phyloP scores from a whole-genome alignment of 2,797 vertebrate genomes.

The Microctenopoma stevenorrisi region DNA sequence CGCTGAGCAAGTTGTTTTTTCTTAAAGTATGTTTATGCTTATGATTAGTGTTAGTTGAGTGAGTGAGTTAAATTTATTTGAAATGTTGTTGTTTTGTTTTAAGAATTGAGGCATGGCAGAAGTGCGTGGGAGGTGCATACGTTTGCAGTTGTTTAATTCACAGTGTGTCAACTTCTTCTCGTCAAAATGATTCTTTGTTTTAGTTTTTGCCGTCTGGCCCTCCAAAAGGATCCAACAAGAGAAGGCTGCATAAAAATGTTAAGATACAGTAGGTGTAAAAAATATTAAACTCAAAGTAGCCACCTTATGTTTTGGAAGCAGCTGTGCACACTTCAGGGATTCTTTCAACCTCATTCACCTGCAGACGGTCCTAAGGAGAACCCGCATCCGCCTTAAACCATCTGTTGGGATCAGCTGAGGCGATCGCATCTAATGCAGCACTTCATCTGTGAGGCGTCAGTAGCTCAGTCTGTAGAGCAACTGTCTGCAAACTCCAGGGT shows the following conservation, averaged over 20 bases:
- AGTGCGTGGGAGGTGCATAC: neutral
- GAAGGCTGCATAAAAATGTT: slow-evolving; percentile 41
- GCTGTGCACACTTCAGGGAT: no score
- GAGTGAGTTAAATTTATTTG: slow-evolving; percentile 14
- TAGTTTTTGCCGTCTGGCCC: slow-evolving; percentile 5
- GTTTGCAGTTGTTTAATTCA: slow-evolving; percentile 2
- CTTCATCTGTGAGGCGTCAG: no score
- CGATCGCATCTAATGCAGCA: no score
- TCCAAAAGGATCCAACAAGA: slow-evolving; percentile 16
- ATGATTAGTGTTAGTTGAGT: slow-evolving; percentile 1
- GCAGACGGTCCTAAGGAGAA: neutral
- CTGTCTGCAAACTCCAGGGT: no score
- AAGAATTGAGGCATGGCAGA: neutral
- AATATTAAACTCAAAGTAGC: no score
- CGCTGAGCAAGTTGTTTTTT: neutral
- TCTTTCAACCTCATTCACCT: neutral
- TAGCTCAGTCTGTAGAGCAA: no score
- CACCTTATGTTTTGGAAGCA: no score
- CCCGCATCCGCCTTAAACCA: neutral
- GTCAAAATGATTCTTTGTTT: neutral
- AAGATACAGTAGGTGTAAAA: neutral
- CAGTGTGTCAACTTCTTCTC: neutral
- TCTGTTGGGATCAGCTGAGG: neutral
- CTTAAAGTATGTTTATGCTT: neutral
- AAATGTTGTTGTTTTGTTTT: neutral